phyloP scores from a whole-genome alignment of 2,113 vertebrate species.

The Indri indri region DNA sequence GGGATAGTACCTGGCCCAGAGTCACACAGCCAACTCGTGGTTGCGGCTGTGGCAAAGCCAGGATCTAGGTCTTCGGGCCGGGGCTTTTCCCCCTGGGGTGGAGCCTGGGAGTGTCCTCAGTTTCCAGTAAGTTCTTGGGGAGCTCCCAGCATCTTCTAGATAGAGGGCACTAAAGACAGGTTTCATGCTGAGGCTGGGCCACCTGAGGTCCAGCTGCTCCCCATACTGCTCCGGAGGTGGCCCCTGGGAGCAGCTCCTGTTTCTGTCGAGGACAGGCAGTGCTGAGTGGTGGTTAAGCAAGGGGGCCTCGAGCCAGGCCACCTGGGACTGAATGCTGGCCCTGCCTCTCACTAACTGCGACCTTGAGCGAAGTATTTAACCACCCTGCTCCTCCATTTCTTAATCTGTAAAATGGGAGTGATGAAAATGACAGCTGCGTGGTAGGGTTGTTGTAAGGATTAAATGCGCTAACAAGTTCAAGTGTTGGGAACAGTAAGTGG shows the following conservation, averaged over 20 bases:
- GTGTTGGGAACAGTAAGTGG: background rate
- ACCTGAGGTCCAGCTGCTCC: background rate
- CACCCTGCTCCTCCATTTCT: background rate
- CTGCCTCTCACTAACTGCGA: background rate
- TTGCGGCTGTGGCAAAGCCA: too few relatives aligned
- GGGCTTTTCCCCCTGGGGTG: background rate
- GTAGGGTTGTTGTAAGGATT: background rate
- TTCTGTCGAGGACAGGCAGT: background rate
- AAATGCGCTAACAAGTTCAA: background rate
- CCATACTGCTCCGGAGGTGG: background rate
- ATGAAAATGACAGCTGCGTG: background rate
- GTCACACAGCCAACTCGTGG: background rate
- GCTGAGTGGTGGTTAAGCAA: too few relatives aligned
- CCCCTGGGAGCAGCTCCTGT: fast-evolving
- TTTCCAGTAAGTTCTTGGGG: background rate
- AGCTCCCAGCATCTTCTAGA: background rate
- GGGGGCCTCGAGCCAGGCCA: background rate
- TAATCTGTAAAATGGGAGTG: background rate
- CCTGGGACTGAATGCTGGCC: background rate
- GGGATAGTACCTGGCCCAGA: background rate
- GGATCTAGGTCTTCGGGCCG: background rate
- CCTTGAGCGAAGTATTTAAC: background rate
- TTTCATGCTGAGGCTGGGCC: background rate
- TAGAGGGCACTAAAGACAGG: background rate
- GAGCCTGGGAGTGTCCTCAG: background rate